Evolutionary conservation across 37 sponge, comb jelly and placozoan species (phyloP), one percentile per base, ranked within the genome.

Genomic region (Hormiphora californensis): DNA sequence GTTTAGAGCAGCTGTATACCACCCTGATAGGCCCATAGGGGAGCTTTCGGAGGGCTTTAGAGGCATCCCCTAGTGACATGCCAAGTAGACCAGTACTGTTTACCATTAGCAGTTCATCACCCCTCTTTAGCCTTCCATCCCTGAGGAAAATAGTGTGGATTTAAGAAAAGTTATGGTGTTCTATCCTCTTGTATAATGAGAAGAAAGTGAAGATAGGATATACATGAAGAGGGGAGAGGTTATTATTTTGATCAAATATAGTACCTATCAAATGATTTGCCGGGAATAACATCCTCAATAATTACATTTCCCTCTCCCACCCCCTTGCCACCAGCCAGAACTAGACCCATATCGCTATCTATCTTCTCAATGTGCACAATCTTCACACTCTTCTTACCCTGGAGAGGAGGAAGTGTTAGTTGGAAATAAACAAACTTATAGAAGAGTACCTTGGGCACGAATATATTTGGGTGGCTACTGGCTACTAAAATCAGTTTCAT

Each of bases 351-450:
- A 28, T 73, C 81, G 43, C 81, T 73, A 46, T 73, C 81, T 22
- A 73, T 33, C 44, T 73, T 73, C 81, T 73, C 81, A n/a, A 73
- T 46, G 46, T 73, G 81, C n/a, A 73, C 43, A 25, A 73, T 73
- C 46, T 73, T 73, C 30, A 73, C 81, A 73, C 81, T 73, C 81
- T 73, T 73, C 81, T 73, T 73, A 40, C 81, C 81, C 81, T 40
- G 81, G 27, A 57, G 7, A 25, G 27, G 21, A 21, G 61, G 3
- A 4, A 28, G 15, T 49, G 53, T 49, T 15, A 49, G 9, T 9
- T 15, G 12, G 15, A 49, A 49, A 49, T 17, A 49, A 49, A 49
- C 12, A 49, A 49, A 49, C 12, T 49, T 49, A 49, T 49, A 49
- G 15, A 49, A 49, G 15, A 17, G 53, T 49, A 9, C 9, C 53